Evolutionary conservation across 2,888 invertebrate species (phyloP), one percentile per base, ranked within the genome.

Genomic region (Nipponacmea schrenckii): DNA sequence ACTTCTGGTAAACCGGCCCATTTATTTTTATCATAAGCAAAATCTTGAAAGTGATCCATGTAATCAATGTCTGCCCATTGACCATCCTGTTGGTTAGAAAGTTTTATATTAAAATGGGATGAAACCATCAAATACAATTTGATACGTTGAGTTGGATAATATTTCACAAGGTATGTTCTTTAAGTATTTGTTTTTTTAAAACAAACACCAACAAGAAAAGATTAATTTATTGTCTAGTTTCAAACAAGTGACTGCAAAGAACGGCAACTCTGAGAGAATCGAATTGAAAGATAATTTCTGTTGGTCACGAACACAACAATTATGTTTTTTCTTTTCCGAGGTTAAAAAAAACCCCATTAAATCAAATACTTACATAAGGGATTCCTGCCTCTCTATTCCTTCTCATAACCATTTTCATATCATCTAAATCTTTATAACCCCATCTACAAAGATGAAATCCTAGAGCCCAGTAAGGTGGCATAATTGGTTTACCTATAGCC

Each of bases 41-140:
- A 87, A 67, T 81, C 81, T 66, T 77, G 74, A 56, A 83, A 71
- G 26, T 80, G 68, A 65, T 78, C 77, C 85, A 86, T 84, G 72
- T 82, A 81, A 75, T 87, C 87, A 64, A 87, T 85, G 77, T 87
- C 87, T 27, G 77, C 82, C 84, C 85, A 86, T 70, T 87, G 87
- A 2, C 79, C 84, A 67, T 87, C 84, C 81, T 84, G 74, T 3
- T 5, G n/a, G n/a, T n/a, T n/a, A n/a, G n/a, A n/a, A n/a, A n/a
- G n/a, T n/a, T n/a, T n/a, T n/a, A n/a, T n/a, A n/a, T n/a, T n/a
- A n/a, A n/a, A n/a, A n/a, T n/a, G n/a, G n/a, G n/a, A n/a, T n/a
- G n/a, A n/a, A n/a, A n/a, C n/a, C n/a, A n/a, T n/a, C n/a, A n/a
- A n/a, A n/a, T n/a, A n/a, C n/a, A n/a, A n/a, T n/a, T n/a, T n/a